A percentile compares a stretch with the other conserved stretches of the same genome.
Conservation (phyloP, 2,888 invertebrate genomes). For the Protonemura montana region DNA sequence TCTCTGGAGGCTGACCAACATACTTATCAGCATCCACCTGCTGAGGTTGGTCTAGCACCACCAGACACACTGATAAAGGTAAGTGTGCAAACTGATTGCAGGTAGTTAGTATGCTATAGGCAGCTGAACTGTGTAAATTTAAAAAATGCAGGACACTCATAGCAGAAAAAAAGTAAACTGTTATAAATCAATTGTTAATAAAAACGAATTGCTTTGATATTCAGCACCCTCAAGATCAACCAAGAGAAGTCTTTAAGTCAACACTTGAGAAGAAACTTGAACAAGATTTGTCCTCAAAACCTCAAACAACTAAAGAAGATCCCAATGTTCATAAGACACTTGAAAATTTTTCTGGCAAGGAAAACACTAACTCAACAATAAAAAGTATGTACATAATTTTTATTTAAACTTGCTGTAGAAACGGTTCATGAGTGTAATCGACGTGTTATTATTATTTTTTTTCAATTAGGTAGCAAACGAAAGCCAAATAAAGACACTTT, state of each 20-base stretch:
- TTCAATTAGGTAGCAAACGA: neutral
- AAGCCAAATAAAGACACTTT: neutral
- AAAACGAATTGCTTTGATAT: constrained; percentile 24
- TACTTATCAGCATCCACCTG: constrained; percentile 36
- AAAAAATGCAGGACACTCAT: too few species aligned
- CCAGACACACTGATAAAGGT: neutral
- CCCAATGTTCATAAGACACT: neutral
- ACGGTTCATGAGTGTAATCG: too few species aligned
- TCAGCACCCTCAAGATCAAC: constrained; percentile 41
- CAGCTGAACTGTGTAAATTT: too few species aligned
- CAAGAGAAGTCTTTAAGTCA: neutral
- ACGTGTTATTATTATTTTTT: too few species aligned
- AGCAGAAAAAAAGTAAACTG: too few species aligned
- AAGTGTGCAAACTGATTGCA: neutral
- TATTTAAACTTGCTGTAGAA: too few species aligned
- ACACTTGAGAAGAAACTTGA: constrained; percentile 44
- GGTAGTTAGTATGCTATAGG: too few species aligned
- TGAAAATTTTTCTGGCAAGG: neutral
- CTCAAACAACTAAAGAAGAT: constrained; percentile 41
- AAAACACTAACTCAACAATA: constrained; percentile 33
- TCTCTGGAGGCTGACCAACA: neutral
- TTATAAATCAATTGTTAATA: neutral
- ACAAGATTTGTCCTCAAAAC: constrained; percentile 29
- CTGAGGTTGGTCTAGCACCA: constrained; percentile 8
- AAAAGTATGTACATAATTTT: neutral